A percentile compares a stretch with the other conserved stretches of the same genome.
Conservation (phyloP, 2,797 vertebrate species). For the Setipinna tenuifilis region DNA sequence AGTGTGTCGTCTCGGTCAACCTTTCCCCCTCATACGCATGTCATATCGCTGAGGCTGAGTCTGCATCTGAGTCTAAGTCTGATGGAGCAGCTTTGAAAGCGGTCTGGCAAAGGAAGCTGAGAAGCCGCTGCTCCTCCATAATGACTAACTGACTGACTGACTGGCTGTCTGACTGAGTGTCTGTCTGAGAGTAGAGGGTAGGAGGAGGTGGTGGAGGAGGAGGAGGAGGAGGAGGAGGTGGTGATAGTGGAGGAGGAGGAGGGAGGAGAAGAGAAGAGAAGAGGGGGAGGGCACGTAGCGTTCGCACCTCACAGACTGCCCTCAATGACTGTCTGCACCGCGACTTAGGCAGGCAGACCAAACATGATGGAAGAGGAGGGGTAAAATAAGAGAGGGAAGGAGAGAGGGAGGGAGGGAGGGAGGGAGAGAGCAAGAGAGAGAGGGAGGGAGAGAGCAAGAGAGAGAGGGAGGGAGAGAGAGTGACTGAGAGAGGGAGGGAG, state of each 20-base stretch:
- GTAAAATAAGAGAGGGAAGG: no score
- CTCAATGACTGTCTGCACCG: background rate
- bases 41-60: no score
- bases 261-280: background rate
- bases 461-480: background rate
- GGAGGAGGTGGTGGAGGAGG: no score
- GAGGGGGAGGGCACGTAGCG: background rate
- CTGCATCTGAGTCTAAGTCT: background rate
- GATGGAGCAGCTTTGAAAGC: background rate
- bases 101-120: background rate
- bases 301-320: background rate
- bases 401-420: no score
- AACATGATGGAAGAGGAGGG: background rate
- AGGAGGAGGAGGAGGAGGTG: no score
- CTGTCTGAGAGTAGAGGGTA: background rate
- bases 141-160: background rate
- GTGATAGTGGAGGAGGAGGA: no score
- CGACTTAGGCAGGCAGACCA: background rate
- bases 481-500: no score
- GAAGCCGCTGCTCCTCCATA: background rate
- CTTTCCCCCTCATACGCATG: no score
- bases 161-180: background rate
- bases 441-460: conserved; percentile 8
- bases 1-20: no score
- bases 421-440: background rate